Evolutionary conservation across 2,888 invertebrate species (phyloP).

Genomic region (Lacanobia oleracea): DNA sequence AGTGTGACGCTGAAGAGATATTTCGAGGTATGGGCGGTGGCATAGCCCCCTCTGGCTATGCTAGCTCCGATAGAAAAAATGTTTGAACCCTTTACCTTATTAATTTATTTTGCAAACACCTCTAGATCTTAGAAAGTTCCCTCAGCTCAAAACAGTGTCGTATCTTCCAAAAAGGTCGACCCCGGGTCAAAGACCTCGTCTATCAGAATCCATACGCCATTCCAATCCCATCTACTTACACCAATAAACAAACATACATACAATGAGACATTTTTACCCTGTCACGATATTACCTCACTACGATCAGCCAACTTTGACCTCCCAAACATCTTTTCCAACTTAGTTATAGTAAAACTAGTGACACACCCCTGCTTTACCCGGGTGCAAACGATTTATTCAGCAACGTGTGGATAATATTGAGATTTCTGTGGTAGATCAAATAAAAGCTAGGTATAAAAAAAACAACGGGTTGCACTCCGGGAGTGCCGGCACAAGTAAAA

Average conservation of each 20-base stretch:
- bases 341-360: constrained; percentile 19
- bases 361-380: not conserved
- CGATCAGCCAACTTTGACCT: constrained; percentile 35
- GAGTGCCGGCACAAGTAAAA: too few relatives aligned
- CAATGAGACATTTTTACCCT: constrained; percentile 49
- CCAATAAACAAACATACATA: constrained; percentile 16
- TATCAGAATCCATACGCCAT: constrained; percentile 6
- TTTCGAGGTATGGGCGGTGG: too few relatives aligned
- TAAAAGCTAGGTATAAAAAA: too few relatives aligned
- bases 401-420: not conserved
- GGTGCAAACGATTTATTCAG: not conserved
- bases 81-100: too few relatives aligned
- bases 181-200: not conserved
- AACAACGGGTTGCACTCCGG: too few relatives aligned
- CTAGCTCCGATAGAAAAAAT: too few relatives aligned
- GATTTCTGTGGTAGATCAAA: too few relatives aligned
- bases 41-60: too few relatives aligned
- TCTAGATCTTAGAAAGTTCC: too few relatives aligned
- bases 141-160: too few relatives aligned
- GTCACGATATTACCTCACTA: constrained; percentile 54
- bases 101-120: too few relatives aligned
- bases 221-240: constrained; percentile 37
- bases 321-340: constrained; percentile 6
- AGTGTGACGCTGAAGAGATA: too few relatives aligned
- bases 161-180: not conserved